These are phyloP conservation scores for Platysternon megacephalum DNA, from an alignment of 2,113 vertebrate species.

Conservation along the genomic window DNA sequence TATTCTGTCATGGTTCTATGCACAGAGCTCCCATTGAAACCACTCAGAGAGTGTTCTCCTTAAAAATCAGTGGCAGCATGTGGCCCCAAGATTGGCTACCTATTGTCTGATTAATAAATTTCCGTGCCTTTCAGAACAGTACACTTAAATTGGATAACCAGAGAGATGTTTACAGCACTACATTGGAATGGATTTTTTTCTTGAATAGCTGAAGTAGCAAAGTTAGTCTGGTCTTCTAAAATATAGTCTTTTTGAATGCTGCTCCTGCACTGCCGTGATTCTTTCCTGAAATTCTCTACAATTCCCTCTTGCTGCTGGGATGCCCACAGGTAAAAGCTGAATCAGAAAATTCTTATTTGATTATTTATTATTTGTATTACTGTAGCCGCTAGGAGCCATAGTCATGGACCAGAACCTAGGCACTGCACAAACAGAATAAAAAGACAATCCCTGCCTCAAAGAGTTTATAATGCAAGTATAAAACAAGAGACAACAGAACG, in stretches of 20 bases:
- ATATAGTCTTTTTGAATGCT: slow-evolving; percentile 32
- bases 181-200: slow-evolving; percentile 8
- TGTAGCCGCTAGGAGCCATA: not conserved
- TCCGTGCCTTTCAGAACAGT: not conserved
- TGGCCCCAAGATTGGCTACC: not conserved
- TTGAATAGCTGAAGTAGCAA: not conserved
- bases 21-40: not conserved
- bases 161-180: slow-evolving; percentile 7
- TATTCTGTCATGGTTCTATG: not conserved
- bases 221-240: not conserved
- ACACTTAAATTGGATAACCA: slow-evolving; percentile 34
- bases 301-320: slow-evolving; percentile 63
- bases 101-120: not conserved
- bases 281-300: slow-evolving; percentile 41
- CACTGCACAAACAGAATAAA: not conserved
- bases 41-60: not conserved
- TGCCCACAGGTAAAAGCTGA: slow-evolving; percentile 39
- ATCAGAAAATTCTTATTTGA: not conserved
- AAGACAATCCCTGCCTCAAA: not conserved
- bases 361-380: not conserved
- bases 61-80: not conserved
- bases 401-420: not conserved
- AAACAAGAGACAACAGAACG: not conserved
- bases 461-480: not conserved
- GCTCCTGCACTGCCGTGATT: slow-evolving; percentile 58